A percentile compares a stretch with the other conserved stretches of the same genome.
Conservation (phyloP, 2,113 vertebrate species). For the Herpetotheres cachinnans region DNA sequence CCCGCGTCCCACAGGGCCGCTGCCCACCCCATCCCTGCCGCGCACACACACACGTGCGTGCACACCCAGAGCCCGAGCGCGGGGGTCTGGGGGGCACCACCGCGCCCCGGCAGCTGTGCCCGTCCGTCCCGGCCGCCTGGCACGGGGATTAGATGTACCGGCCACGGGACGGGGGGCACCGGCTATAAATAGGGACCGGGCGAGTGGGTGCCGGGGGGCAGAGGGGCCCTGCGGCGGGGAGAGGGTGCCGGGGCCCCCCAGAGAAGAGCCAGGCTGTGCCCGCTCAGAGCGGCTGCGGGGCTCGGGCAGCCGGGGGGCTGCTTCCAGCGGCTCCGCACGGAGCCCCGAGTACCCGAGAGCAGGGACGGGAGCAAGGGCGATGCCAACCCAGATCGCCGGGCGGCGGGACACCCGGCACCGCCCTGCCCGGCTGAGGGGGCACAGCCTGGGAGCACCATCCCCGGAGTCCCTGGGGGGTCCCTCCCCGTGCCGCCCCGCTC, state of each 20-base stretch:
- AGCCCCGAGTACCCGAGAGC: not conserved
- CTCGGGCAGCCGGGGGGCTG: not conserved
- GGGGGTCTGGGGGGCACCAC: not conserved
- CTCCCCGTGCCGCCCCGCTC: not conserved
- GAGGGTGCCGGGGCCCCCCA: not conserved
- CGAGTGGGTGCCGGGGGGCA: not conserved
- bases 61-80: not conserved
- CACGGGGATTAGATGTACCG: not conserved
- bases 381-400: not conserved
- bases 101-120: not conserved
- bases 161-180: not conserved
- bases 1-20: not conserved
- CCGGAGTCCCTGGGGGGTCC: not conserved
- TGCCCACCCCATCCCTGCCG: not conserved
- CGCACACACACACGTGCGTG: not conserved
- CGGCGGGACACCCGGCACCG: not conserved
- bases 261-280: too few species aligned
- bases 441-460: not conserved
- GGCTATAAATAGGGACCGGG: not conserved
- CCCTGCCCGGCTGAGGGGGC: not conserved
- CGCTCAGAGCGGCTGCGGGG: not conserved
- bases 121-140: not conserved
- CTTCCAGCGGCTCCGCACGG: too few species aligned
- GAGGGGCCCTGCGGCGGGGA: not conserved
- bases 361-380: not conserved